Evolutionary conservation across 2,113 vertebrate species (phyloP), one percentile per base, ranked within the genome.

Genomic region (Brachypodius melanocephalos): DNA sequence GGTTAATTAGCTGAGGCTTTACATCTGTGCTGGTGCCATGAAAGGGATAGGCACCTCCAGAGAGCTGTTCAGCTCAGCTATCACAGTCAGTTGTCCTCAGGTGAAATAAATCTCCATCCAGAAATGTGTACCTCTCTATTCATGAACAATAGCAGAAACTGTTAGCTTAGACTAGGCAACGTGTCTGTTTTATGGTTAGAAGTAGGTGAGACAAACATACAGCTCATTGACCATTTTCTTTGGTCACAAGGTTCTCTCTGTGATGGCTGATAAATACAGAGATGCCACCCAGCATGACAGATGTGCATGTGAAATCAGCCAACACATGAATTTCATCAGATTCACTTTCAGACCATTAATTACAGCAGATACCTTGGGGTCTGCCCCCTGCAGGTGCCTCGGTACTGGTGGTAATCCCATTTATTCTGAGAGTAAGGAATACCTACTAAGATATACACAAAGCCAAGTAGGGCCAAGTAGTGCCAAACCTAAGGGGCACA

Each of bases 401-500:
- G 45, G 29, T 48, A 36, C 38, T 51, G 4, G 25, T 42, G 51
- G 12, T 29, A 49, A 74, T 49, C 57, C 42, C 80, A 66, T 48
- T 85, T 74, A 29, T 43, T 77, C 43, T 55, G 32, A 18, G 26
- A 32, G 24, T 31, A 55, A 55, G 42, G 65, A 86, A 10, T 8
- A 28, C 8, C 24, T 55, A 28, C 13, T 13, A 24, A 54, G 9
- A 25, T 40, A 36, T 32, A 24, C 12, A 31, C 15, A 62, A 59
- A 55, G 6, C 18, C n/a, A 28, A 38, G 45, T 13, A n/a, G n/a
- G n/a, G 16, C 21, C 4, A 0, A 62, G 15, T 3, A 77, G 9
- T 17, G 54, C 18, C 24, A 48, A 63, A 34, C 21, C 9, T 65
- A 49, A 78, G 31, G 25, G n/a, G 7, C 10, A 32, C 26, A 42